Evolutionary conservation across 1,140 invertebrate species (phyloP).

Genomic region (Drosophila rhopaloa): DNA sequence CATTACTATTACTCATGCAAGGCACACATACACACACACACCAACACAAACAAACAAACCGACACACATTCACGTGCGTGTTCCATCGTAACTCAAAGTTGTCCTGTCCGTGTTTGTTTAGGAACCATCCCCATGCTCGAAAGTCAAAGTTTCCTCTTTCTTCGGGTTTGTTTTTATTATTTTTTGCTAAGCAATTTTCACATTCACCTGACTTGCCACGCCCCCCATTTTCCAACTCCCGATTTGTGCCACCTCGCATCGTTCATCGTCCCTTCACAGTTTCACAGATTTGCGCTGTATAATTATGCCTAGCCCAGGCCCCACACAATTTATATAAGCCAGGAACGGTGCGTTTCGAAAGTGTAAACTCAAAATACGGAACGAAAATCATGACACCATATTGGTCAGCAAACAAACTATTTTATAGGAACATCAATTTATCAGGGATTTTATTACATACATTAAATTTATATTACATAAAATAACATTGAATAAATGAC

Average conservation of each 20-base stretch:
- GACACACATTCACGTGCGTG: constrained; percentile 64
- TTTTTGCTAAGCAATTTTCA: constrained; percentile 54
- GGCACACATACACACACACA: constrained; percentile 38
- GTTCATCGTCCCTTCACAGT: constrained; percentile 8
- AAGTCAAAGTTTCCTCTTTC: constrained; percentile 48
- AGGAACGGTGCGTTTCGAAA: constrained; percentile 23
- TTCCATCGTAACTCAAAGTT: constrained; percentile 76
- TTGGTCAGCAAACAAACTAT: no score
- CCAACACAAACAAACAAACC: constrained; percentile 19
- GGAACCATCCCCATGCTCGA: constrained; percentile 49
- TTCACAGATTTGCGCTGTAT: constrained; percentile 56
- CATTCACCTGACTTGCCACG: constrained; percentile 30
- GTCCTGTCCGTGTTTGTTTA: constrained; percentile 67
- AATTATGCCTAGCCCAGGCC: constrained; percentile 49
- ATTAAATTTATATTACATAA: no score
- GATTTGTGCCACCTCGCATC: constrained; percentile 6
- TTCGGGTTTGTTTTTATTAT: constrained; percentile 31
- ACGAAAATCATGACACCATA: no score
- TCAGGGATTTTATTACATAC: no score
- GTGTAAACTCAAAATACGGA: neutral
- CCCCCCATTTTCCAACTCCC: neutral
- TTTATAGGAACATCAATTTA: no score
- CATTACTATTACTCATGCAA: constrained; percentile 80
- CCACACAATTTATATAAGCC: constrained; percentile 3
- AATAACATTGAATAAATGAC: no score